Evolutionary conservation across 2,888 invertebrate genomes (phyloP), one percentile per base, ranked within the genome.

Genomic region (Sericinus montela): DNA sequence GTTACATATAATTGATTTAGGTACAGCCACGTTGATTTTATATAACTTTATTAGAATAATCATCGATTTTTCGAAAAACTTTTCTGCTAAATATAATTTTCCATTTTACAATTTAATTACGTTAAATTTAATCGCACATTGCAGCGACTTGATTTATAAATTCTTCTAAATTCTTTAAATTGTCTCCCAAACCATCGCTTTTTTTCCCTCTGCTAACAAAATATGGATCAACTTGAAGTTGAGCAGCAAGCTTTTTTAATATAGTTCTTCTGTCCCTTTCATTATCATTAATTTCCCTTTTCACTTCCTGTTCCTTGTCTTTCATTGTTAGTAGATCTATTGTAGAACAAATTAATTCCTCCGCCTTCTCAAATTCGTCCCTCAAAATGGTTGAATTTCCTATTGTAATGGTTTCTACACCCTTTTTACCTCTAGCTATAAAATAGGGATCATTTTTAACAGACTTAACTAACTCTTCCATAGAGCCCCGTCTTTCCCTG

Each of bases 361-460:
- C 82, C 1, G 71, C 72, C 63, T 80, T 87, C 0, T 48, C 39
- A 30, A 70, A 63, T 41, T 75, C 69, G 1, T 73, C 67, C 15
- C 54, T 58, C 14, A 46, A 39, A 8, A 60, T 45, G 0, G 65
- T 66, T 1, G 62, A 46, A 48, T 75, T 76, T 7, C 47, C 57
- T 16, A 56, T 55, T 51, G 67, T 71, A 7, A 45, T 52, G n/a
- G 41, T 19, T 3, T 59, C 57, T 0, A 19, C 34, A 50, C 75
- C 66, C 56, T 87, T 90, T 59, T 90, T 90, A n/a, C 90, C 90
- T 63, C 90, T 68, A 0, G 88, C 89, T 38, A 90, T 90, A 45
- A 86, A 89, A 59, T 83, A 90, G 0, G 90, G 90, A 50, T 89
- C 85, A 41, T 87, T 86, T 10, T 82, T 74, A 4, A 89, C 85